Evolutionary conservation across 2,888 invertebrate species (phyloP), one percentile per base, ranked within the genome.

Genomic region (Conomelus anceps): DNA sequence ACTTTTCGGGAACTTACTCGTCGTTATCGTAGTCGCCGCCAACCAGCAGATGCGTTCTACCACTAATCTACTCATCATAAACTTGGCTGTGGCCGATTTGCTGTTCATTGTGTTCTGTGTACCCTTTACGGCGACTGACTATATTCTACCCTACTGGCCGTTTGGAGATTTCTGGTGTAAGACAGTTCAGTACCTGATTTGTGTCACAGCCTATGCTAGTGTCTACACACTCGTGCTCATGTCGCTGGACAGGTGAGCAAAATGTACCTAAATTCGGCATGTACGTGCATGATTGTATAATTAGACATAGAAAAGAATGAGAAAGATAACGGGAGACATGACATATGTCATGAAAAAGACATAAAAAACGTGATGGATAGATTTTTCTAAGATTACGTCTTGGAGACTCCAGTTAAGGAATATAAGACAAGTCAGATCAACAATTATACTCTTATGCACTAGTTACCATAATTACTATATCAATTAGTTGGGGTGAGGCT

Each of bases 161-260:
- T 98, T 98, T 92, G 98, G 98, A 13, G 96, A 96, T 92, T 94
- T 96, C 93, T 98, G 97, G 96, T 98, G 98, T 94, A 97, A 97
- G 94, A 95, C 97, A 23, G 97, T 98, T 17, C 98, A 98, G 93
- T 98, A 98, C 93, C 95, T 98, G 93, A 97, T 98, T 91, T 97
- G 98, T 90, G 98, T 98, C 84, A 98, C 98, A 23, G 98, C 98
- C 26, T 98, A 98, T 93, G 98, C 97, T 89, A 98, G 98, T 92
- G 98, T 98, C 6, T 98, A 98, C 94, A 98, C 98, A 0, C 94
- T 99, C 87, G 98, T 98, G 0, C 95, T 98, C 91, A 98, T 99
- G 98, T 98, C 98, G 7, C 94, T 98, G 89, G 98, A 99, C 93
- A 87, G 86, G 86, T 63, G n/a, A 63, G 63, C 11, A 9, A 41